Base-by-base conservation (phyloP, 1,140 invertebrate species). In the Ooceraea biroi region DNA sequence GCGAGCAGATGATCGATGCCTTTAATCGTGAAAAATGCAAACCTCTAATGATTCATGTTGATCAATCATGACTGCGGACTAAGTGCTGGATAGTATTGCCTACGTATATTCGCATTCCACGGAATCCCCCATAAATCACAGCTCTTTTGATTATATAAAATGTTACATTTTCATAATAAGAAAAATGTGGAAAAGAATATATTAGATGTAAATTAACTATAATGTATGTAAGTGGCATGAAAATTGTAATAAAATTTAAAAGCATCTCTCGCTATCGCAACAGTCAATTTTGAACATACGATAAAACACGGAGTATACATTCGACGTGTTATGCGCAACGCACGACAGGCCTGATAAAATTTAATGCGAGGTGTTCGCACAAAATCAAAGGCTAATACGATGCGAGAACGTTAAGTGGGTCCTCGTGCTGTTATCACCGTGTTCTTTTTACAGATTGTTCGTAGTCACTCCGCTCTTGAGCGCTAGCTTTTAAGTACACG, bases 361-460 rank as follows among this genome's bases (percentile, higher is more conserved):
- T 65, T 66, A 76, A 41, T 52, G 48, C 10, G 14, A 30, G n/a
- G n/a, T 25, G n/a, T 22, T 76, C 58, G 58, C 73, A n/a, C 27
- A 19, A 52, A 77, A 77, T 66, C 74, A 77, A 77, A 52, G 30
- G 8, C 27, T 22, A 48, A 14, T 41, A 41, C 14, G 46, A 52
- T 30, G 65, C 30, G 46, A 36, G 60, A 25, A 65, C 10, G 46
- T 66, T 77, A 77, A 77, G 60, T 77, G 60, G 74, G 0, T 46
- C 52, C 57, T 77, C 48, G 19, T 41, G 14, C 50, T 52, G 30
- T 77, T 66, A 66, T 65, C 58, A 44, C 17, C 11, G n/a, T n/a
- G 1, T 65, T 77, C 63, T 77, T 77, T 77, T 66, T 30, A 73
- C 22, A 52, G n/a, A 7, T 66, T 65, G 8, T 30, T 76, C 57